Base-by-base conservation (phyloP, 2,888 invertebrate genomes). In the Chironomus riparius region DNA sequence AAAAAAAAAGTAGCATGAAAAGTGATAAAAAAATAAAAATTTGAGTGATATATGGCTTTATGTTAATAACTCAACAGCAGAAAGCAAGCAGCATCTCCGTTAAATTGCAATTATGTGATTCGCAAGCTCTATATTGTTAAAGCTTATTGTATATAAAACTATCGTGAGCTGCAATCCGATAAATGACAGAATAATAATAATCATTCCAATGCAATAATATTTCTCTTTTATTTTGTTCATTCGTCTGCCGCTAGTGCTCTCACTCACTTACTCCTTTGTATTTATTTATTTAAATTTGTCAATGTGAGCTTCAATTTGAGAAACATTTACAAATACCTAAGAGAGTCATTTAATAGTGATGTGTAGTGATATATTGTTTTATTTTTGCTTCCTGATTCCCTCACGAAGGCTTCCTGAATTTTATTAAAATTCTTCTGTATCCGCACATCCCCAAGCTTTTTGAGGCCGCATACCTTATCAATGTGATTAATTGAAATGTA, bases 221-320 rank as follows among this genome's bases (percentile, higher is more conserved):
- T 38, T 38, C 38, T 38, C 38, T 38, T 38, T 38, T 38, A 10
- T 38, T 38, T 38, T 38, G 38, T 38, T 38, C 38, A 38, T 38
- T 38, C 38, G 38, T 38, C 38, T 38, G 38, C 38, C 38, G 38
- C 38, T 38, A 38, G 7, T 7, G 38, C 38, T 38, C 38, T 38
- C 38, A 38, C 38, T 38, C 38, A 38, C 28, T 28, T 5, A 28
- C 38, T 38, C 38, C 38, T 38, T 38, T 38, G 38, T 38, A 38
- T 38, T 38, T 38, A 38, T 38, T 56, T 56, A 18, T 56, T 56
- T 56, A 18, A 50, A 18, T 56, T 56, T 56, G 56, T 56, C 56
- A 56, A 50, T 71, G 71, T 71, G 71, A 71, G 71, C 50, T 71
- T 71, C 22, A 65, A 13, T 22, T 21, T 15, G 56, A 56, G 21